Percentiles rank a stretch among this genome's conserved stretches.
phyloP scores from a whole-genome alignment of 1,140 invertebrate species.

The Heliothis subflexa region DNA sequence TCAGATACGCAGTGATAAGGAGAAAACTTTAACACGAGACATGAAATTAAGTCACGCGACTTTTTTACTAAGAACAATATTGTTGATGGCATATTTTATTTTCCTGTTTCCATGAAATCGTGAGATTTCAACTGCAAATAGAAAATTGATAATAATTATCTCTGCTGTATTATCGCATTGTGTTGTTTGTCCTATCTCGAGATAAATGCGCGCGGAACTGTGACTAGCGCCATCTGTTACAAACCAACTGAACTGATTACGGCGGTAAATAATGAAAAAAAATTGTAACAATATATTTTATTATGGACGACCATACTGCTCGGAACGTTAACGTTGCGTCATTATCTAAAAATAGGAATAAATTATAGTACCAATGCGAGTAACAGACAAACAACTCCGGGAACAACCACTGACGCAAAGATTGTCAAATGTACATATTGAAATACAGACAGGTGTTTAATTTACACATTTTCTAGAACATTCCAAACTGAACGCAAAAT shows the following conservation, averaged over 20 bases:
- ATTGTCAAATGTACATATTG: slow-evolving; percentile 15
- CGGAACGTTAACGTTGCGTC: not conserved
- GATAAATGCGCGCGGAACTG: slow-evolving; percentile 10
- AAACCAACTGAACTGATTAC: slow-evolving; percentile 39
- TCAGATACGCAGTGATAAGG: slow-evolving; percentile 47
- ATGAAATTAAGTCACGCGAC: not conserved
- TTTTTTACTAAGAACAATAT: not conserved
- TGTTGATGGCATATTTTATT: not conserved
- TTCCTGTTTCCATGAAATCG: not conserved
- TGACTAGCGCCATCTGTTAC: slow-evolving; percentile 56
- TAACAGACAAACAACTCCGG: slow-evolving; percentile 33
- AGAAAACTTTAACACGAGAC: slow-evolving; percentile 32
- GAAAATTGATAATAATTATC: slow-evolving; percentile 15
- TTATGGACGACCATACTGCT: slow-evolving; percentile 1
- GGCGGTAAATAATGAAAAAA: slow-evolving; percentile 1
- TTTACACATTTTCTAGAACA: slow-evolving; percentile 8
- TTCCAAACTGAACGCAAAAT: not conserved
- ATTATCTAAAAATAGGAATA: slow-evolving; percentile 29
- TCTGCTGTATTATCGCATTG: slow-evolving; percentile 8
- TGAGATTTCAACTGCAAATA: not conserved
- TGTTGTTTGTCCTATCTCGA: not conserved
- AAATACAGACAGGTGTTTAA: slow-evolving; percentile 7
- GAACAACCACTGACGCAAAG: slow-evolving; percentile 10
- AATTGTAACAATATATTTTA: slow-evolving; percentile 26
- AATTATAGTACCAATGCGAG: slow-evolving; percentile 21